phyloP scores from a whole-genome alignment of 2,113 vertebrate species.

The Ochotona curzoniae region DNA sequence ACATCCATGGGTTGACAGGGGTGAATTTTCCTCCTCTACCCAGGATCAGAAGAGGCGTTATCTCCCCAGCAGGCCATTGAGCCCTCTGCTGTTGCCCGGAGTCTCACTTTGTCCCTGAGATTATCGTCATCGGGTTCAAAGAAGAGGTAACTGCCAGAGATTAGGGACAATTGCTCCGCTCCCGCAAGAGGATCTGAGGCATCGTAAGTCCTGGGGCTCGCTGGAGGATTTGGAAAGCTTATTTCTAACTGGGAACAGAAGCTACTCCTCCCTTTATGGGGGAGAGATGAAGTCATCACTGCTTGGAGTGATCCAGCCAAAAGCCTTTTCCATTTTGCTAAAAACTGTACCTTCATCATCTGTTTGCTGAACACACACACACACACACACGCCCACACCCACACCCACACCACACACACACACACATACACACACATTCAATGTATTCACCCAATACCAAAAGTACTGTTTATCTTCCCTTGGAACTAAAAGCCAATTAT shows the following conservation, averaged over 20 bases:
- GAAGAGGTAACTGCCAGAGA: neutral
- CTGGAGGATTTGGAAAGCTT: neutral
- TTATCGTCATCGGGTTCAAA: neutral
- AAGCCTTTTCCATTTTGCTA: neutral
- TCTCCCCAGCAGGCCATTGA: neutral
- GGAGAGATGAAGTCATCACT: neutral
- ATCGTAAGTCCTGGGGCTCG: neutral
- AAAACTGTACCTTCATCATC: neutral
- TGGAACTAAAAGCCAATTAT: neutral
- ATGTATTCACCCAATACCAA: neutral
- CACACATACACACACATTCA: neutral
- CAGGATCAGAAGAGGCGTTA: neutral
- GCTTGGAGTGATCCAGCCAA: neutral
- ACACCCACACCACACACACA: neutral
- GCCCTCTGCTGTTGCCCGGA: neutral
- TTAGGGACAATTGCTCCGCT: neutral
- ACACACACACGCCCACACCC: neutral
- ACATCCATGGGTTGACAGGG: neutral
- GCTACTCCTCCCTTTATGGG: neutral
- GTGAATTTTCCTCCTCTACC: neutral
- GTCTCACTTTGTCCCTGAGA: neutral
- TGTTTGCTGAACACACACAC: too few relatives aligned
- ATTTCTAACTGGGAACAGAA: slow-evolving; percentile 9
- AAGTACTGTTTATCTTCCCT: neutral
- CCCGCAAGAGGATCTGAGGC: neutral